Evolutionary conservation across 1,140 invertebrate genomes (phyloP).

Genomic region (Neodiprion virginianus): DNA sequence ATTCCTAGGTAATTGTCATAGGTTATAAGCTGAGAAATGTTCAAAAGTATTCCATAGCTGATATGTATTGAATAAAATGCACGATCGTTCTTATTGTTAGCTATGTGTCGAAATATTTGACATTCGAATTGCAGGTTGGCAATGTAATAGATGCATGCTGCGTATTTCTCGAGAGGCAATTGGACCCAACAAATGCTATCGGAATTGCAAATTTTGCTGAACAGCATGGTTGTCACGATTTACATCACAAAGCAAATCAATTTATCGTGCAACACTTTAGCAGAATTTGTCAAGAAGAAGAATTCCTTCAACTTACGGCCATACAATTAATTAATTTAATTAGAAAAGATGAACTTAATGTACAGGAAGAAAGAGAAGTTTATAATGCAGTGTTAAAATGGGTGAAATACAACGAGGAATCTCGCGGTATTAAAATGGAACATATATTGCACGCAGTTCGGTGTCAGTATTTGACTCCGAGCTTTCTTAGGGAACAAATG

Average conservation of each 20-base stretch:
- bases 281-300: constrained; percentile 88
- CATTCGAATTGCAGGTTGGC: constrained; percentile 67
- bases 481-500: constrained; percentile 88
- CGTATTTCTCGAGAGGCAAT: constrained; percentile 86
- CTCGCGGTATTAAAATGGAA: constrained; percentile 83
- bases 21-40: no score
- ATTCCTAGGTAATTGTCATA: background rate
- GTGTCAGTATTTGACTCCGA: constrained; percentile 90
- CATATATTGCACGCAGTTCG: constrained; percentile 86
- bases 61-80: no score
- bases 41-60: no score
- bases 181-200: constrained; percentile 93
- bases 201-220: constrained; percentile 92
- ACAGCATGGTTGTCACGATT: constrained; percentile 84
- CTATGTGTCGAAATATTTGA: background rate
- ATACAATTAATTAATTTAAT: constrained; percentile 83
- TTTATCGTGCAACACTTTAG: constrained; percentile 91
- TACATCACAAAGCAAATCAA: constrained; percentile 85
- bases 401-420: constrained; percentile 88
- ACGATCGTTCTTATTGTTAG: background rate
- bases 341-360: constrained; percentile 87
- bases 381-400: constrained; percentile 92
- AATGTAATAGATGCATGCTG: constrained; percentile 92
- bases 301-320: constrained; percentile 83
- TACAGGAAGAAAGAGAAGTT: constrained; percentile 88